phyloP scores from a whole-genome alignment of 2,113 vertebrate species.

The Thamnophis sirtalis region DNA sequence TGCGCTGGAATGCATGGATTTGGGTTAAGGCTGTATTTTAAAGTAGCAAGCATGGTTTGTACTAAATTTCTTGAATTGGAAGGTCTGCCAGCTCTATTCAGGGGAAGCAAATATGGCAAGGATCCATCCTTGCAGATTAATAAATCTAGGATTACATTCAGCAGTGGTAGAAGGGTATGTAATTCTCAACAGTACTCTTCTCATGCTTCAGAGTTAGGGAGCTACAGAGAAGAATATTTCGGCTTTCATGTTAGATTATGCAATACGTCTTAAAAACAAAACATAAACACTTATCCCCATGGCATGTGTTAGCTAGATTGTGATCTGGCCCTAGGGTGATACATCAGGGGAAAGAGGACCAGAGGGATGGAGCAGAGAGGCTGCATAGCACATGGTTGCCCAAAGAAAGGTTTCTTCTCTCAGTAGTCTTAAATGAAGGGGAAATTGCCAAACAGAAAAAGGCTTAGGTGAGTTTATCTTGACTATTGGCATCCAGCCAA shows the following conservation, averaged over 20 bases:
- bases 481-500: background rate
- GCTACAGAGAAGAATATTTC: slow-evolving; percentile 35
- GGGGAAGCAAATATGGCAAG: slow-evolving; percentile 11
- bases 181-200: background rate
- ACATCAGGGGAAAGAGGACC: slow-evolving; percentile 22
- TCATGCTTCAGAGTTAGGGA: slow-evolving; percentile 28
- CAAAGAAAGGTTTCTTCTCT: background rate
- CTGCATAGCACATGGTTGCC: background rate
- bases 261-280: slow-evolving; percentile 36
- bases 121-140: slow-evolving; percentile 37
- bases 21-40: background rate
- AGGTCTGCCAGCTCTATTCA: background rate
- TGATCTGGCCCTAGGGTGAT: slow-evolving; percentile 19
- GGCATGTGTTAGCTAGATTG: slow-evolving; percentile 24
- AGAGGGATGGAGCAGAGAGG: background rate
- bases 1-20: background rate
- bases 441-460: background rate
- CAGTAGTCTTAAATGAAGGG: background rate
- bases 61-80: slow-evolving; percentile 15
- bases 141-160: slow-evolving; percentile 40
- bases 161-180: background rate
- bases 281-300: slow-evolving; percentile 32
- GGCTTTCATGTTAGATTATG: slow-evolving; percentile 19
- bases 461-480: slow-evolving; percentile 22
- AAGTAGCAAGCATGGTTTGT: background rate